These are phyloP conservation scores for Carassius auratus DNA, from an alignment of 2,113 vertebrate genomes.

Conservation along the genomic window DNA sequence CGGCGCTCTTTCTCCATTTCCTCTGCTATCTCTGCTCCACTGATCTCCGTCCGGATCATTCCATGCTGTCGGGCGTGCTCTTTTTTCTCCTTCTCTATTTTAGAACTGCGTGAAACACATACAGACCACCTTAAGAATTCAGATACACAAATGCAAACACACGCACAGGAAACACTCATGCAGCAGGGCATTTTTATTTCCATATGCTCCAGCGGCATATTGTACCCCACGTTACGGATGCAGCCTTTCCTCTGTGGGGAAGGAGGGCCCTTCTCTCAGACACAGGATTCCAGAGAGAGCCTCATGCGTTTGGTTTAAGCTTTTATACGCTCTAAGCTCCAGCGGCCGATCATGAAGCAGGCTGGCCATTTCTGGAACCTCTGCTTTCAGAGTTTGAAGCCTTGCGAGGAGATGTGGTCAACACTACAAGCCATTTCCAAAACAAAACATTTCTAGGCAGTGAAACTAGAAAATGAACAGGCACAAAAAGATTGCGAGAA, in stretches of 20 bases:
- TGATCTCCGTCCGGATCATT: constrained; percentile 98
- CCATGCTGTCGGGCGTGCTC: constrained; percentile 96
- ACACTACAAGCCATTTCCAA: constrained; percentile 42
- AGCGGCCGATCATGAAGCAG: neutral
- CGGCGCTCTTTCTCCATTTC: constrained; percentile 98
- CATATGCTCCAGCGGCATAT: constrained; percentile 60
- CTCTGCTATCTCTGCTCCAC: constrained; percentile 95
- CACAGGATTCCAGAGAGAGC: constrained; percentile 43
- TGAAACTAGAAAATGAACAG: constrained; percentile 24
- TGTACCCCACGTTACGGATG: constrained; percentile 48
- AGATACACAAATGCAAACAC: constrained; percentile 11
- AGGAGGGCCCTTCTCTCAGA: constrained; percentile 24
- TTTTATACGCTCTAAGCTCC: neutral
- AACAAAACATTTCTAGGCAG: constrained; percentile 24
- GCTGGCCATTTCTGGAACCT: constrained; percentile 36
- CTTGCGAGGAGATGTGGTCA: constrained; percentile 23
- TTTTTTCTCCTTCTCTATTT: constrained; percentile 99
- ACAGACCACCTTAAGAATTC: neutral
- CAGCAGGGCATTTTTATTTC: constrained; percentile 69
- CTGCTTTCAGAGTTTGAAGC: constrained; percentile 37
- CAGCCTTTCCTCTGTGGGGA: constrained; percentile 51
- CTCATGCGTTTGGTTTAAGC: constrained; percentile 42
- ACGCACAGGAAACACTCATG: constrained; percentile 60
- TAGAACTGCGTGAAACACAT: constrained; percentile 79
- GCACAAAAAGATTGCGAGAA: neutral